Conservation (phyloP, 2,888 invertebrate species). For the Xestoiulus laeticollis region DNA sequence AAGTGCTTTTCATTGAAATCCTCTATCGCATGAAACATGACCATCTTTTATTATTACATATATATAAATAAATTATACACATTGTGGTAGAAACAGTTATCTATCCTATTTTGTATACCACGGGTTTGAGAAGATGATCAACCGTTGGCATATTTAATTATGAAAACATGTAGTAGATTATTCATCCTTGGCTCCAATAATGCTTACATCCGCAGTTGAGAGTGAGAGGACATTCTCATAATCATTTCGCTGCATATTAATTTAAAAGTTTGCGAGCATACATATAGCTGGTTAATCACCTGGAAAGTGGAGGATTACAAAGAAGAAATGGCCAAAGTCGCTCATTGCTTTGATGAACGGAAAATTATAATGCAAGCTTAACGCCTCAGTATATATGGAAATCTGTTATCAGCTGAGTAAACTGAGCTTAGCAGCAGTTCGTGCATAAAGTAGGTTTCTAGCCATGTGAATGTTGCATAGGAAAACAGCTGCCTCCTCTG, state of each 20-base stretch:
- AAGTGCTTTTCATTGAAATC: background rate
- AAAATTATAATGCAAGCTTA: slow-evolving; percentile 2
- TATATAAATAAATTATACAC: too few relatives aligned
- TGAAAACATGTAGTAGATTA: background rate
- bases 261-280: slow-evolving; percentile 5
- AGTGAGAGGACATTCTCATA: background rate
- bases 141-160: slow-evolving; percentile 7
- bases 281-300: background rate
- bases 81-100: background rate
- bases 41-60: background rate
- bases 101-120: background rate
- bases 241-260: background rate
- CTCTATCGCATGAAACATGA: background rate
- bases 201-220: background rate
- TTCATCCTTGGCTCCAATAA: background rate
- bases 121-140: background rate
- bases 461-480: background rate
- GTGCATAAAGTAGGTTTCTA: background rate
- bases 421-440: background rate
- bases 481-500: background rate
- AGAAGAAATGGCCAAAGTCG: background rate
- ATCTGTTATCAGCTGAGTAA: background rate
- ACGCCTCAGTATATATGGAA: slow-evolving; percentile 15
- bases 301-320: slow-evolving; percentile 24
- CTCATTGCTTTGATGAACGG: slow-evolving; percentile 7